Evolutionary conservation across 2,797 vertebrate genomes (phyloP), one percentile per base, ranked within the genome.

Genomic region (Phataginus tricuspis): DNA sequence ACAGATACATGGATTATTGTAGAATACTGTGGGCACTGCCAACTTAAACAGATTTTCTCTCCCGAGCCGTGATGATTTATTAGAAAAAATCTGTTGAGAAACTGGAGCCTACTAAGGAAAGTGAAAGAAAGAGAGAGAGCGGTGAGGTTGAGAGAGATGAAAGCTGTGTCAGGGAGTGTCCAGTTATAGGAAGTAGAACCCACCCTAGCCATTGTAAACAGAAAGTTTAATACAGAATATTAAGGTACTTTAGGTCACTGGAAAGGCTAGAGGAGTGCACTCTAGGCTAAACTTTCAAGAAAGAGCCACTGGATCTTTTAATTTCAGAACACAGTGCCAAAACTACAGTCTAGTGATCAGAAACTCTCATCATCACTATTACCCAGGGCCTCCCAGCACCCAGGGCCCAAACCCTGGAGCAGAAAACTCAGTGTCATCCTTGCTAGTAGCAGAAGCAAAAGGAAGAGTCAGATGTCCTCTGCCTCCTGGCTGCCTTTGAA

Each of bases 41-140:
- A 31, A 61, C 27, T 49, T 18, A 77, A 25, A 80, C 51, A 93
- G 29, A 57, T 74, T 68, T 25, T 74, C 29, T 68, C n/a, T 75
- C 27, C 49, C 45, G 42, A 10, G 7, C 84, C 77, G 9, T 87
- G 45, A 93, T 25, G 34, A 61, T 91, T 64, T 71, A 49, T 71
- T 86, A 18, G 66, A 86, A 87, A 53, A 91, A 91, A 74, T 66
- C 71, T 49, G 27, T 72, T 93, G 72, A 84, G n/a, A 64, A 95
- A 31, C 49, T 95, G 72, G 39, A 90, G 39, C n/a, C 27, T 77
- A 82, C 39, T 82, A 61, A 91, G 31, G 78, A 94, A 91, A 87
- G 71, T 55, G 29, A 29, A 45, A 39, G 53, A 71, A 23, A 59
- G 15, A 51, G 21, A 49, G 29, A 4, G 39, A 11, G 1, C 53